phyloP scores from a whole-genome alignment of 2,113 vertebrate genomes.

The Oreochromis tanganicae region DNA sequence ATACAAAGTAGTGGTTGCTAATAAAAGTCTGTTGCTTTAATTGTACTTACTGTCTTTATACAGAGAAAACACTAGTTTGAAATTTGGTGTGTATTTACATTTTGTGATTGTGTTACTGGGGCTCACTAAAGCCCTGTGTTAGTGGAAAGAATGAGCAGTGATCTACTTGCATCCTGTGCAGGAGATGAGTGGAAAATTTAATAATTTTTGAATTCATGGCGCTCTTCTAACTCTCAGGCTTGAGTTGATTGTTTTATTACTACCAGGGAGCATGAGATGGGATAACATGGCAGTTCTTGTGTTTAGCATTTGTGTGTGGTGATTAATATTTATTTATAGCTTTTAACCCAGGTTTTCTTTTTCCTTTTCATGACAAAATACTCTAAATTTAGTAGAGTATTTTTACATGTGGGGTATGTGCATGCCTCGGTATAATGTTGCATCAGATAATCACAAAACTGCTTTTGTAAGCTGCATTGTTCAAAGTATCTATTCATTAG shows the following conservation, averaged over 20 bases:
- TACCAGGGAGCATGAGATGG: neutral
- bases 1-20: neutral
- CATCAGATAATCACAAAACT: neutral
- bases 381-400: neutral
- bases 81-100: slow-evolving; percentile 47
- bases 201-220: slow-evolving; percentile 26
- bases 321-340: neutral
- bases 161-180: slow-evolving; percentile 45
- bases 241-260: slow-evolving; percentile 35
- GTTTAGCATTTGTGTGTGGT: neutral
- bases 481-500: neutral
- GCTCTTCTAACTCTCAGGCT: neutral
- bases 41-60: neutral
- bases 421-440: neutral
- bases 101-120: slow-evolving; percentile 31
- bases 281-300: neutral
- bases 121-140: slow-evolving; percentile 23
- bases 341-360: neutral
- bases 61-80: slow-evolving; percentile 30
- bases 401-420: neutral
- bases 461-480: neutral
- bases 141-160: slow-evolving; percentile 57
- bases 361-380: neutral
- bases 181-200: slow-evolving; percentile 34
- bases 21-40: slow-evolving; percentile 32